Percentiles rank a stretch among this genome's conserved stretches.
These are phyloP conservation scores for Mastomys coucha DNA, from an alignment of 2,113 vertebrate genomes.

Conservation along the genomic window DNA sequence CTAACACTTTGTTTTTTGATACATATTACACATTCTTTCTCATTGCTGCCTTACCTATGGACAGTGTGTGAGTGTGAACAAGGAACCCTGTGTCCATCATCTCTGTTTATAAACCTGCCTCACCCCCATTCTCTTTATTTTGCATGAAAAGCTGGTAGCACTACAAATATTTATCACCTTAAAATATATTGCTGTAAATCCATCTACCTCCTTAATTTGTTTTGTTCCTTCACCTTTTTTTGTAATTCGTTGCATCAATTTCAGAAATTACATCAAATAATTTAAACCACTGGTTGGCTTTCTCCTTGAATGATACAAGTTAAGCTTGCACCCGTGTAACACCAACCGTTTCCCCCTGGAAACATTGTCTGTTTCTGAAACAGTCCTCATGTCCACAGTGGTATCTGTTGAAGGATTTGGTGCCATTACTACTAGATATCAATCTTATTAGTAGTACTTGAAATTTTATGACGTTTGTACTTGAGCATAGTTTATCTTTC, in stretches of 20 bases:
- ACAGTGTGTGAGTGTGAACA: not conserved
- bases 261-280: constrained; percentile 4
- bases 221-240: not conserved
- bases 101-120: not conserved
- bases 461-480: not conserved
- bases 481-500: not conserved
- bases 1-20: not conserved
- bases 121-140: not conserved
- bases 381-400: not conserved
- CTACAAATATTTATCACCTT: not conserved
- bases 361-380: not conserved
- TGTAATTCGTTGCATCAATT: not conserved
- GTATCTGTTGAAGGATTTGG: not conserved
- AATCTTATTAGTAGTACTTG: not conserved
- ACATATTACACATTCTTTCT: accelerated
- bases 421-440: not conserved
- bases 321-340: not conserved
- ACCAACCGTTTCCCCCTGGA: not conserved
- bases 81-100: not conserved
- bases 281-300: not conserved
- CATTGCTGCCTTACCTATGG: not conserved
- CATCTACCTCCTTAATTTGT: not conserved
- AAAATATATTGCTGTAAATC: not conserved
- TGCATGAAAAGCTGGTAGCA: not conserved
- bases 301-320: not conserved